These are phyloP conservation scores for Suricata suricatta DNA, from an alignment of 2,113 vertebrate species.

Conservation along the genomic window DNA sequence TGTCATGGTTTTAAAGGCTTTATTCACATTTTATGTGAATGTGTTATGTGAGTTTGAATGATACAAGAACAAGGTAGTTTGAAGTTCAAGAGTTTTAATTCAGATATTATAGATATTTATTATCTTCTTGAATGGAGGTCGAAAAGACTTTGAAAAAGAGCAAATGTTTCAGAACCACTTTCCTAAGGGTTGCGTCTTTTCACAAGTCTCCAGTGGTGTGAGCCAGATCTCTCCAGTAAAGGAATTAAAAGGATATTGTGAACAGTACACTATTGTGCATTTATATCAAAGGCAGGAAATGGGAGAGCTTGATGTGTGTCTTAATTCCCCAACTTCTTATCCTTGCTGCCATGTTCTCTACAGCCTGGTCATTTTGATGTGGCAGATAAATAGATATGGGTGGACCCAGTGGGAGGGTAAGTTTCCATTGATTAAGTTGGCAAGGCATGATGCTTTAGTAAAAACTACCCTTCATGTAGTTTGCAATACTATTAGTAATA, in stretches of 20 bases:
- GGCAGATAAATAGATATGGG: slow-evolving; percentile 70
- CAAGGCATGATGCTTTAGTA: slow-evolving; percentile 43
- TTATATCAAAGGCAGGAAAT: slow-evolving; percentile 67
- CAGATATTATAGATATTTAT: neutral
- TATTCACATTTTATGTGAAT: slow-evolving; percentile 32
- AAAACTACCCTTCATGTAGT: neutral
- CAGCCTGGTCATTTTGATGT: slow-evolving; percentile 65
- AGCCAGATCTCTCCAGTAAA: slow-evolving; percentile 40
- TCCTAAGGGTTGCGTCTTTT: slow-evolving; percentile 34
- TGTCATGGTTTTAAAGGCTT: slow-evolving; percentile 27
- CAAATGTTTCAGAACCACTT: neutral
- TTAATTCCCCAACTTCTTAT: slow-evolving; percentile 52
- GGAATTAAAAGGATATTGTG: slow-evolving; percentile 41
- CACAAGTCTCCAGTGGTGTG: neutral
- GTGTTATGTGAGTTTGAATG: neutral
- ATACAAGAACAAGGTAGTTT: slow-evolving; percentile 33
- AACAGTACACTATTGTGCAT: slow-evolving; percentile 52
- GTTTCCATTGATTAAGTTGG: slow-evolving; percentile 14
- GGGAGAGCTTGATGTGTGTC: slow-evolving; percentile 34
- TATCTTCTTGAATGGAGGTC: slow-evolving; percentile 38
- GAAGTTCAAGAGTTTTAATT: slow-evolving; percentile 42
- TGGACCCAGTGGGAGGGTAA: slow-evolving; percentile 29
- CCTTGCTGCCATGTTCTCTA: slow-evolving; percentile 54
- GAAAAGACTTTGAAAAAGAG: neutral
- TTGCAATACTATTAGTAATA: slow-evolving; percentile 51